phyloP scores from a whole-genome alignment of 2,113 vertebrate genomes.

The Cephalophus harveyi region DNA sequence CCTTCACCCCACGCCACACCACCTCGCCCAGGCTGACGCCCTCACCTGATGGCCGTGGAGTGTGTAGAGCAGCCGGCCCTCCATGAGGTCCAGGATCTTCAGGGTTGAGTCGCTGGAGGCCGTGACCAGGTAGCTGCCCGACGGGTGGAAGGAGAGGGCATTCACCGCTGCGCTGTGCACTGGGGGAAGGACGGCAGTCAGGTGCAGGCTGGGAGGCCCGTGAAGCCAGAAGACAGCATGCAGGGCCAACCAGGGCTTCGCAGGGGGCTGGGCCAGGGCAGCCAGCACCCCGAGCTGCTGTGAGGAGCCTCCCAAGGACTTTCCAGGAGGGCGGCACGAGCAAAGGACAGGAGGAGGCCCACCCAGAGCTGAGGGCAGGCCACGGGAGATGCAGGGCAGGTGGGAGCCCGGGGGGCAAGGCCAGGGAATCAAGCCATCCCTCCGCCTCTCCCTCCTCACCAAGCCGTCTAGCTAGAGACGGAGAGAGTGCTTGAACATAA shows the following conservation, averaged over 20 bases:
- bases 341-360: neutral
- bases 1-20: neutral
- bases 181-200: slow-evolving; percentile 68
- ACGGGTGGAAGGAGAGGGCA: slow-evolving; percentile 92
- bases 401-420: neutral
- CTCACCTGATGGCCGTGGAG: slow-evolving; percentile 97
- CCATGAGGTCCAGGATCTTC: slow-evolving; percentile 95
- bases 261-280: neutral
- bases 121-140: slow-evolving; percentile 94
- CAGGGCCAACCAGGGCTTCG: neutral
- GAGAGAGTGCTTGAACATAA: neutral
- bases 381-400: neutral
- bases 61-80: slow-evolving; percentile 94
- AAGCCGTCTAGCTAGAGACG: neutral
- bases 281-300: neutral
- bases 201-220: neutral
- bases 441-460: neutral
- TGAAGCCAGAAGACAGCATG: neutral
- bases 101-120: slow-evolving; percentile 95
- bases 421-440: neutral
- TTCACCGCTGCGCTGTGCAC: slow-evolving; percentile 94
- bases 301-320: neutral
- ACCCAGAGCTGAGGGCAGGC: neutral
- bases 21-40: fast-evolving
- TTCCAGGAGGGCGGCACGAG: neutral